A percentile compares a stretch with the other conserved stretches of the same genome.
Conservation (phyloP, 2,888 invertebrate species). For the Neoaliturus tenellus region DNA sequence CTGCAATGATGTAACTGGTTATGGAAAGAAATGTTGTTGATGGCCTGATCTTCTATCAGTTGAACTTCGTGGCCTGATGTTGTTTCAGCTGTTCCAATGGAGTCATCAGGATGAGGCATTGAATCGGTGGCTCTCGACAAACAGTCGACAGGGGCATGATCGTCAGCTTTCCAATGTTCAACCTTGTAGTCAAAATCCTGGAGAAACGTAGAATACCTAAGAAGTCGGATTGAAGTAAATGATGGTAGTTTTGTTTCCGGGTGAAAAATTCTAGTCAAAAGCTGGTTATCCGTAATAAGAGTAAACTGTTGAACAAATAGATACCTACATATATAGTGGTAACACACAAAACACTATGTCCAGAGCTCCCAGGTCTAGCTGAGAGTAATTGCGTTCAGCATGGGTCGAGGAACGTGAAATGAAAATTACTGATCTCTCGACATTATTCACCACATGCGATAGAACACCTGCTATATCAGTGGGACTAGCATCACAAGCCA, state of each 20-base stretch:
- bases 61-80: not conserved
- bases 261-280: slow-evolving; percentile 36
- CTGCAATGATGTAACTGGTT: slow-evolving; percentile 35
- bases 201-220: slow-evolving; percentile 52
- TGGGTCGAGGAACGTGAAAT: not conserved
- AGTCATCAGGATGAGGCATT: too few species aligned
- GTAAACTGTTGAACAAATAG: slow-evolving; percentile 54
- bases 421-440: slow-evolving; percentile 40
- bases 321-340: slow-evolving; percentile 7
- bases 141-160: slow-evolving; percentile 36
- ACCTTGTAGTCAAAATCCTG: slow-evolving; percentile 20
- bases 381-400: not conserved
- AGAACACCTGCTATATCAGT: slow-evolving; percentile 35
- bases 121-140: too few species aligned
- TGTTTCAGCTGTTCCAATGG: not conserved
- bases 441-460: slow-evolving; percentile 43
- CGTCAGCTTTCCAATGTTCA: slow-evolving; percentile 21
- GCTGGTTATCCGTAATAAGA: slow-evolving; percentile 57
- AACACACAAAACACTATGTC: not conserved
- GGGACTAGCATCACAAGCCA: slow-evolving; percentile 56
- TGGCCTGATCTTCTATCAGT: not conserved
- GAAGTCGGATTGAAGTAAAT: slow-evolving; percentile 43
- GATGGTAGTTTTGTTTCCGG: slow-evolving; percentile 1
- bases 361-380: slow-evolving; percentile 1
- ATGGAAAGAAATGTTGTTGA: slow-evolving; percentile 3